Base-by-base conservation (phyloP, 2,797 vertebrate genomes). In the Graptemys geographica region DNA sequence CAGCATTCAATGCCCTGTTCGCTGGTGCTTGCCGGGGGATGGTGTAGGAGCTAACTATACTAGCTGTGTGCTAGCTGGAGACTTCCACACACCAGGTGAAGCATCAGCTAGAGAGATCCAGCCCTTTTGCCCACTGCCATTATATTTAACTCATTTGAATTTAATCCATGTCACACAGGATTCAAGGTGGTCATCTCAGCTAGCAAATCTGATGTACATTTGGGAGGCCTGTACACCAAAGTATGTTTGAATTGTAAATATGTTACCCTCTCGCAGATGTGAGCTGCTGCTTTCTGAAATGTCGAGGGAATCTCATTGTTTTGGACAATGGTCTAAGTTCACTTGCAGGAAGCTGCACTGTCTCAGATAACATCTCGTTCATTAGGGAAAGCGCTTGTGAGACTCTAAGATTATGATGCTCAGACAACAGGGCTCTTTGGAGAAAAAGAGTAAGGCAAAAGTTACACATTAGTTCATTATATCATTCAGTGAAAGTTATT, bases 371-470 rank as follows among this genome's bases (percentile, higher is more conserved):
- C 89, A 99, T 96, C 80, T 99, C 99, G 16, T 96, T 98, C 97
- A 99, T 99, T 96, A 99, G 97, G 90, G 90, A 96, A 91, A 98
- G 98, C 4, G 99, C 99, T 18, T 99, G 98, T 1, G 92, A 98
- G 81, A 99, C 88, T 91, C 99, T 98, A 95, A 97, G 98, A 49
- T 94, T 97, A 89, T 98, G 98, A 91, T 99, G 99, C 62, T 99
- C 98, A 94, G 98, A 97, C 8, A 99, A 97, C 49, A 98, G 86
- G 12, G 95, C 86, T 97, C 99, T 99, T 83, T 37, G 33, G 31
- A 97, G 79, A 93, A 85, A 96, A 86, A 96, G 59, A 80, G 44
- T 33, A 88, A 44, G 90, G 6, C 72, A 47, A 79, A 7, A 23
- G 76, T 19, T 25, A 69, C 10, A 56, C 12, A 41, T 90, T 80